phyloP scores from a whole-genome alignment of 2,888 invertebrate genomes.

The Drosophila emarginata region DNA sequence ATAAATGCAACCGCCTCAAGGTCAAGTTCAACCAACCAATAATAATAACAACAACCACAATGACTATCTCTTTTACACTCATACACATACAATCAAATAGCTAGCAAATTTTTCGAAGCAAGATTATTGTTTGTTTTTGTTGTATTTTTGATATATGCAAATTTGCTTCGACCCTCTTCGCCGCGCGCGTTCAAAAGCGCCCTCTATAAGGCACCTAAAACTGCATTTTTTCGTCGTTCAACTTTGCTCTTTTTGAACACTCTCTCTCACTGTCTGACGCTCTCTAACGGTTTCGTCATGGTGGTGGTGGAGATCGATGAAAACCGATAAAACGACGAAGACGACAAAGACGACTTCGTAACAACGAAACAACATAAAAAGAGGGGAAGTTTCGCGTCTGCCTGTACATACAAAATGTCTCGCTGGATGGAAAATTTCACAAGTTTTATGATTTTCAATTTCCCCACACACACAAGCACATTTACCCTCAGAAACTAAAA shows the following conservation, averaged over 20 bases:
- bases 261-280: slow-evolving; percentile 47
- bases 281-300: slow-evolving; percentile 37
- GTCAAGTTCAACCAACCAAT: slow-evolving; percentile 70
- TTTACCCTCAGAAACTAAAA: slow-evolving; percentile 22
- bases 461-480: slow-evolving; percentile 26
- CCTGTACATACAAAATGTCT: slow-evolving; percentile 46
- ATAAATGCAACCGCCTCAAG: slow-evolving; percentile 55
- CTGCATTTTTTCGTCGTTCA: slow-evolving; percentile 49
- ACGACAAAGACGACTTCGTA: slow-evolving; percentile 50
- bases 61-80: slow-evolving; percentile 38
- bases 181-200: slow-evolving; percentile 29
- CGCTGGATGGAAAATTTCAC: slow-evolving; percentile 71
- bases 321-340: slow-evolving; percentile 70
- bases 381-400: slow-evolving; percentile 70
- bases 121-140: slow-evolving; percentile 24
- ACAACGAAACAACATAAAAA: slow-evolving; percentile 65
- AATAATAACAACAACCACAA: slow-evolving; percentile 34
- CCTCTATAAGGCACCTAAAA: slow-evolving; percentile 42
- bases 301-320: slow-evolving; percentile 70
- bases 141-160: slow-evolving; percentile 45
- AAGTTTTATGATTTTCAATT: slow-evolving; percentile 50
- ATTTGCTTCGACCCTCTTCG: slow-evolving; percentile 32
- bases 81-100: slow-evolving; percentile 14
- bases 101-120: slow-evolving; percentile 15
- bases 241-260: slow-evolving; percentile 53